Base-by-base conservation (phyloP, 2,888 invertebrate genomes). In the Uropetala carovei region DNA sequence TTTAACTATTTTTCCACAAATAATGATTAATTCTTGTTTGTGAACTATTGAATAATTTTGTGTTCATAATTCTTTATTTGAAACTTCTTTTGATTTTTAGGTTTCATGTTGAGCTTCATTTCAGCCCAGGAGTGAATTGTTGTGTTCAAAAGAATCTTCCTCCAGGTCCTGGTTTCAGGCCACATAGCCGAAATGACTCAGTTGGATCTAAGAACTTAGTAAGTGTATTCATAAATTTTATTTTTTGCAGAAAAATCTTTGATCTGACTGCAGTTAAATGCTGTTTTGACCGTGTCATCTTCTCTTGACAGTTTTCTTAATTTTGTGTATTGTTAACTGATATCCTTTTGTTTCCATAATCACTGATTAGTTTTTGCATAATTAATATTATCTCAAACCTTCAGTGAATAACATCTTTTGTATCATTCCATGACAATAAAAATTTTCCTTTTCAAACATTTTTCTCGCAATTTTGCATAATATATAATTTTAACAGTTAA, bases 51-150 rank as follows among this genome's bases (percentile, higher is more conserved):
- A 91, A 57, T n/a, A 11, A 30, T 30, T n/a, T 91, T 56, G 0
- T 11, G 9, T 22, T 14, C 56, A 59, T 22, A 27, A 27, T 82
- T 82, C 14, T 14, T 30, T 0, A 82, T 27, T 5, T 68, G 11
- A 68, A 22, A 68, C n/a, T 68, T 11, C n/a, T n/a, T n/a, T 43
- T 43, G 43, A 1, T 22, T 95, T 95, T 92, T 92, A 95, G 99
- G 93, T 99, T 99, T 95, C 99, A 99, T 95, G 98, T 99, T 92
- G 99, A 99, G 95, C 96, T 99, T 16, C 99, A 99, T 96, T 99
- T 99, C 95, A 99, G 99, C 95, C 99, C 99, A 0, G 99, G 99
- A 92, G 99, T 98, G 9, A 99, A 98, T 95, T 99, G 98, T 95
- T 99, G 98, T 95, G 98, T 99, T 30, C 98, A 99, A 95, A 99